These are phyloP conservation scores for Drosophila meridionalis DNA, from an alignment of 2,888 invertebrate species.

Conservation along the genomic window DNA sequence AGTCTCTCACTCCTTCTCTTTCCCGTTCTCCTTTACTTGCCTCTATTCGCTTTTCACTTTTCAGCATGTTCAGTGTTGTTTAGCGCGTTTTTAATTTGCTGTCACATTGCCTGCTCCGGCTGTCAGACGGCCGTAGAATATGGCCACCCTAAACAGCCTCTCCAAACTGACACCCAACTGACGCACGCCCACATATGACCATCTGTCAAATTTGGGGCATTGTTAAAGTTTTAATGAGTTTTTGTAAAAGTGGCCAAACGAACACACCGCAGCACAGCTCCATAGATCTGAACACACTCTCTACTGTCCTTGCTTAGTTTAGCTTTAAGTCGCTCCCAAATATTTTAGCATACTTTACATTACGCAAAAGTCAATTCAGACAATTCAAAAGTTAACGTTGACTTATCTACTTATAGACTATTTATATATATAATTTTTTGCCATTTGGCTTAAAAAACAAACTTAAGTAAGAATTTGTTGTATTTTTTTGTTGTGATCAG, in stretches of 20 bases:
- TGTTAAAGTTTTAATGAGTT: slow-evolving; percentile 67
- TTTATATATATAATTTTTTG: slow-evolving; percentile 1
- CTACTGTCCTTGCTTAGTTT: slow-evolving; percentile 27
- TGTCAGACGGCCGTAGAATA: slow-evolving; percentile 17
- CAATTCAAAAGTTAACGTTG: slow-evolving; percentile 5
- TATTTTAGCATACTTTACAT: slow-evolving; percentile 22
- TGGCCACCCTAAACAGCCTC: slow-evolving; percentile 13
- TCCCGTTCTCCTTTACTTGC: slow-evolving; percentile 28
- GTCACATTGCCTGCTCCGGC: slow-evolving; percentile 34
- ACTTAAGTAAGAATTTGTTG: slow-evolving; percentile 13
- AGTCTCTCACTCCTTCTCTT: slow-evolving; percentile 47
- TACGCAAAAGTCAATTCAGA: slow-evolving; percentile 17
- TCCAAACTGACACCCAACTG: neutral
- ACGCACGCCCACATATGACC: slow-evolving; percentile 30
- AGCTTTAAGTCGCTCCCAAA: slow-evolving; percentile 42
- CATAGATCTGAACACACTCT: slow-evolving; percentile 15
- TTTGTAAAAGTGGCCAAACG: slow-evolving; percentile 18
- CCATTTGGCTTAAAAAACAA: slow-evolving; percentile 30
- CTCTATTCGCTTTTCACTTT: slow-evolving; percentile 42
- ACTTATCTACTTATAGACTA: slow-evolving; percentile 33
- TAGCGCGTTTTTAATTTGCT: slow-evolving; percentile 50
- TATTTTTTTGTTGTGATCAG: neutral
- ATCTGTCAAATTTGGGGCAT: slow-evolving; percentile 25
- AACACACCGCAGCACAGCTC: neutral
- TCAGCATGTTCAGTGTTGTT: slow-evolving; percentile 34